Evolutionary conservation across 2,888 invertebrate genomes (phyloP), one percentile per base, ranked within the genome.

Genomic region (Saturnia pavonia): DNA sequence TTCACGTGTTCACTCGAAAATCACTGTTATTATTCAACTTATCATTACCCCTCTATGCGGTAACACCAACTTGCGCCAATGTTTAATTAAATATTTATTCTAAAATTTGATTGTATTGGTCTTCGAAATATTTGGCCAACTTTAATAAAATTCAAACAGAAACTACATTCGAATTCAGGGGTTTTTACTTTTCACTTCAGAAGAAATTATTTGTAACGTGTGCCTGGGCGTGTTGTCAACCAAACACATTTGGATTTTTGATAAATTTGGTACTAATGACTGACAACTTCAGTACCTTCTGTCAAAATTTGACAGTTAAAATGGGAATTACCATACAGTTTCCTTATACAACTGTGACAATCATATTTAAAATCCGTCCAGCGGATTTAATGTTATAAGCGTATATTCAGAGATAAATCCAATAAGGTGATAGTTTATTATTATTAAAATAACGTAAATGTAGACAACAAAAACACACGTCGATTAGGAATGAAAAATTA

Each of bases 1-100:
- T n/a, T n/a, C n/a, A n/a, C n/a, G n/a, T n/a, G n/a, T n/a, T n/a
- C n/a, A n/a, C n/a, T n/a, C n/a, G n/a, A n/a, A n/a, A n/a, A n/a
- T n/a, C n/a, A n/a, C n/a, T n/a, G n/a, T n/a, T n/a, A n/a, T n/a
- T n/a, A n/a, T n/a, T n/a, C n/a, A n/a, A n/a, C n/a, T n/a, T n/a
- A n/a, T n/a, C n/a, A n/a, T 70, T 74, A 77, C 75, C n/a, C 22
- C 51, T 54, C 19, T 22, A 22, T 54, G 6, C 54, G 54, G 22
- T 54, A 22, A 54, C 22, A 54, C 22, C 54, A 54, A 54, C 19
- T n/a, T 27, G 16, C 48, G 65, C 69, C 51, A 65, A 65, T 69
- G 65, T 51, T 60, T 27, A 6, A 6, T 34, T 34, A 34, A 34
- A 34, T 6, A 6, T 34, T 34, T 34, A 34, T 34, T 34, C 34